Evolutionary conservation across 2,797 vertebrate species (phyloP).

Genomic region (Phataginus tetradactyla): DNA sequence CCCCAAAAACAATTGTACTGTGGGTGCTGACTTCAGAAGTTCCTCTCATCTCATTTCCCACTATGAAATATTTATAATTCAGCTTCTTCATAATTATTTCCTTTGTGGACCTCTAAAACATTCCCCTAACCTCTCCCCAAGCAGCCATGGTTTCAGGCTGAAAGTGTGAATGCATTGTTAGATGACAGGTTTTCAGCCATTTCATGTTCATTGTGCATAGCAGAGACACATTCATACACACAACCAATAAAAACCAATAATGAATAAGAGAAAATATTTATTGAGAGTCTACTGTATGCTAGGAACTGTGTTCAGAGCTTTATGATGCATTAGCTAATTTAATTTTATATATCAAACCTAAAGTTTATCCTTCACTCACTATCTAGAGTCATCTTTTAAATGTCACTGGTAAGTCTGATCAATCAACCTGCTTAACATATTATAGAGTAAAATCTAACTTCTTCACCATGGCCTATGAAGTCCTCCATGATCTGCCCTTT

Average conservation of each 20-base stretch:
- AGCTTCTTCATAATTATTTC: not conserved
- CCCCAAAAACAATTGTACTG: not conserved
- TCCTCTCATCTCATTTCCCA: not conserved
- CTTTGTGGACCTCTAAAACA: not conserved
- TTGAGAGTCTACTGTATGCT: not conserved
- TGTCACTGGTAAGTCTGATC: not conserved
- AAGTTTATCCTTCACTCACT: not conserved
- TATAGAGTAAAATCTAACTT: not conserved
- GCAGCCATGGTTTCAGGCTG: not conserved
- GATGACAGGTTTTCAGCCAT: not conserved
- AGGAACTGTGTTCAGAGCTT: not conserved
- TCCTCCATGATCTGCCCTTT: not conserved
- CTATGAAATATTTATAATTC: not conserved
- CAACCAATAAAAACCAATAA: not conserved
- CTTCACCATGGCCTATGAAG: not conserved
- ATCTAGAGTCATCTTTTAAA: not conserved
- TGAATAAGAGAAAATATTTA: not conserved
- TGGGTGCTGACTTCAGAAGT: not conserved
- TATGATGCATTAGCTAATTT: not conserved
- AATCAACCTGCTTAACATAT: not conserved
- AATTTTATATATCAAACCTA: not conserved
- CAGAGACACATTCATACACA: not conserved
- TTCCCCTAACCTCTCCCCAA: not conserved
- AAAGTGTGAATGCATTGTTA: not conserved
- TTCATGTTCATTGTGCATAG: not conserved